Conservation (phyloP, 2,113 vertebrate genomes). For the Sinocyclocheilus anshuiensis region DNA sequence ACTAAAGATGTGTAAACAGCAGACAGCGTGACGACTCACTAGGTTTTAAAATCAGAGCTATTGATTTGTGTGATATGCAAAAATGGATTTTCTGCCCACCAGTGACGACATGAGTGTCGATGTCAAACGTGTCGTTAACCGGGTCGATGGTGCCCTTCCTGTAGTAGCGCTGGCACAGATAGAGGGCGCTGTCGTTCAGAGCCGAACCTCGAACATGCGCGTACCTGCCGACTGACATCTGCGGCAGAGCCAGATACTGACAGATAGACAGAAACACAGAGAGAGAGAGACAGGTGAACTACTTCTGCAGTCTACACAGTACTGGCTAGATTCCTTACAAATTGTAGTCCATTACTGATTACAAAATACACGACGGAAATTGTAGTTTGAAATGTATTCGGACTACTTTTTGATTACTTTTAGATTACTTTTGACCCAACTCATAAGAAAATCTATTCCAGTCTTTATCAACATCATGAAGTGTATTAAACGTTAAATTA, state of each 20-base stretch:
- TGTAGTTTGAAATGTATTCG: no score
- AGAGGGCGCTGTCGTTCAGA: constrained; percentile 77
- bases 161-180: constrained; percentile 86
- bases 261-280: background rate
- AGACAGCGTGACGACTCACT: background rate
- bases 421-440: no score
- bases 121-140: constrained; percentile 90
- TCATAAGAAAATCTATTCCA: no score
- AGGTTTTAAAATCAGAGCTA: no score
- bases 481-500: no score
- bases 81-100: constrained; percentile 66
- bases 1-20: no score
- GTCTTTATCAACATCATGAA: no score
- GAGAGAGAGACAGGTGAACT: background rate
- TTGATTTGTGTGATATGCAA: background rate
- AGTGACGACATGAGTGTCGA: constrained; percentile 83
- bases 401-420: no score
- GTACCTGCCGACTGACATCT: constrained; percentile 80
- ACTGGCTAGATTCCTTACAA: no score
- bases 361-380: no score
- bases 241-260: constrained; percentile 83
- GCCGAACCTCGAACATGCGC: constrained; percentile 76
- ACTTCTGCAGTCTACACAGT: no score
- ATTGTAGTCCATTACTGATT: no score
- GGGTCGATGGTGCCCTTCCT: constrained; percentile 85